Conservation (phyloP, 2,888 invertebrate species). For the Apamea sordens region DNA sequence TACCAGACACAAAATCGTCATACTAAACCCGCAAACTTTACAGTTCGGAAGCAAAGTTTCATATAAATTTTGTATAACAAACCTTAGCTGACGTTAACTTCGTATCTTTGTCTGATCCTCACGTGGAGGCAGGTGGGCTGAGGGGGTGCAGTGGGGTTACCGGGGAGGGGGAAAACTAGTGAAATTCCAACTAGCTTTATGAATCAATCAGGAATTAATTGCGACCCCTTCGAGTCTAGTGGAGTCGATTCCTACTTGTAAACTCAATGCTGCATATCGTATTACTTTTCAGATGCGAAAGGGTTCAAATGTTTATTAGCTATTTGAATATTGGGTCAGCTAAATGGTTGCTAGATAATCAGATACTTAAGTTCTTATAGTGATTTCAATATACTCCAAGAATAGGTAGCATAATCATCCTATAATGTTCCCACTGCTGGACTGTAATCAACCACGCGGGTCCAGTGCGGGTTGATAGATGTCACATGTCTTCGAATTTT, state of each 20-base stretch:
- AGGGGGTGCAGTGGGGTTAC: constrained; percentile 58
- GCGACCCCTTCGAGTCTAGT: constrained; percentile 79
- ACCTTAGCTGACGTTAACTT: constrained; percentile 87
- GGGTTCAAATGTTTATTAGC: constrained; percentile 23
- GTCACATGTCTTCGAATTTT: too few relatives aligned
- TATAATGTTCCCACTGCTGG: too few relatives aligned
- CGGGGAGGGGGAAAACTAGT: constrained; percentile 65
- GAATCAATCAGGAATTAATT: constrained; percentile 88
- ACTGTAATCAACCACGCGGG: too few relatives aligned
- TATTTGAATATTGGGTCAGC: not conserved
- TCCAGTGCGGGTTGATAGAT: too few relatives aligned
- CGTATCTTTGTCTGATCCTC: constrained; percentile 87
- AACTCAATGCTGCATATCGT: constrained; percentile 66
- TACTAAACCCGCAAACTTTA: constrained; percentile 67
- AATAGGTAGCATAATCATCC: not conserved
- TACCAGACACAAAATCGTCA: constrained; percentile 60
- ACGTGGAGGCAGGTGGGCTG: constrained; percentile 77
- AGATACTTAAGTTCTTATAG: too few relatives aligned
- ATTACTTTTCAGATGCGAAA: constrained; percentile 58
- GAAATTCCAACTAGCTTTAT: constrained; percentile 86
- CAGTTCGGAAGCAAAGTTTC: constrained; percentile 83
- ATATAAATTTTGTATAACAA: constrained; percentile 88
- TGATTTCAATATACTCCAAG: not conserved
- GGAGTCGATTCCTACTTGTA: constrained; percentile 74
- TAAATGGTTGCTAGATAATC: not conserved